Evolutionary conservation across 2,113 vertebrate species (phyloP).

Genomic region (Oncorhynchus kisutch): DNA sequence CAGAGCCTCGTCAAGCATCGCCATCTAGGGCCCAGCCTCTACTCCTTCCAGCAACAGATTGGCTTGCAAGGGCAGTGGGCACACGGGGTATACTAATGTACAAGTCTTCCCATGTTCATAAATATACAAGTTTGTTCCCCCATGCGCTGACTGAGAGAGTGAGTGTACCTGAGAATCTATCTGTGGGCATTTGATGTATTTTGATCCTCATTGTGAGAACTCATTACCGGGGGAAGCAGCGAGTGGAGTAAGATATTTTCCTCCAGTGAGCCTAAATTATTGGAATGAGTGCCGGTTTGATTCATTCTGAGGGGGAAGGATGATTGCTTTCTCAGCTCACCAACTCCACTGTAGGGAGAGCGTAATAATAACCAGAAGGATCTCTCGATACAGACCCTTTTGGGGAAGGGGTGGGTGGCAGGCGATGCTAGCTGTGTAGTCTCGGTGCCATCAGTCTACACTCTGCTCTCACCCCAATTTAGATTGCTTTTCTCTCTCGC

Average conservation of each 20-base stretch:
- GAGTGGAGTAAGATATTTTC: conserved; percentile 26
- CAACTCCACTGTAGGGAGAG: conserved; percentile 35
- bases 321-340: conserved; percentile 59
- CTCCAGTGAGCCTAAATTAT: conserved; percentile 45
- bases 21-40: not conserved
- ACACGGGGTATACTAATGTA: not conserved
- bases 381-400: conserved; percentile 28
- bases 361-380: conserved; percentile 51
- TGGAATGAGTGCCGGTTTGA: conserved; percentile 43
- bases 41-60: not conserved
- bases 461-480: not conserved
- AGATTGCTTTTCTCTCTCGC: not conserved
- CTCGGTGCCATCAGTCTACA: not conserved
- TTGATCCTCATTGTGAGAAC: conserved; percentile 46
- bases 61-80: not conserved
- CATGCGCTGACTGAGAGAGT: too few relatives aligned
- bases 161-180: conserved; percentile 21
- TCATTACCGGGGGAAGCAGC: conserved; percentile 33
- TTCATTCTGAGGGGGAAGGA: conserved; percentile 52
- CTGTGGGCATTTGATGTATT: conserved; percentile 37
- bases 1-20: not conserved
- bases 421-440: not conserved
- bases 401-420: not conserved
- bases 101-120: not conserved
- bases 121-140: not conserved